A percentile compares a stretch with the other conserved stretches of the same genome.
Conservation (phyloP, 2,888 invertebrate genomes). For the Phaedon cochleariae region DNA sequence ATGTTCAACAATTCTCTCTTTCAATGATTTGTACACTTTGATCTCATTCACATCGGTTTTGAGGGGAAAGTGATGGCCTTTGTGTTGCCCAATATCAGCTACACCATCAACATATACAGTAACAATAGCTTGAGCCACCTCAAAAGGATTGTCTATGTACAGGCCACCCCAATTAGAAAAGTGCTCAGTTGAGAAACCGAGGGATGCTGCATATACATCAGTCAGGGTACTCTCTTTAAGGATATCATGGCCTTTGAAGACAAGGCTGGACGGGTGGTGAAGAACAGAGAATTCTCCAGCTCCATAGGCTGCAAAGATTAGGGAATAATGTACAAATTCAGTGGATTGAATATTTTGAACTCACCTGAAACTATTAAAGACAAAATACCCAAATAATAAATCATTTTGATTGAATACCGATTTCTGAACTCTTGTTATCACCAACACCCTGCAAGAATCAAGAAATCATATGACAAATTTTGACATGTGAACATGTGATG, state of each 20-base stretch:
- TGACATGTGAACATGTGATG: neutral
- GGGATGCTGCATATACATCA: constrained; percentile 76
- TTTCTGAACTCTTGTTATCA: neutral
- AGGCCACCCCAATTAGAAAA: constrained; percentile 76
- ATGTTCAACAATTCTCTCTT: constrained; percentile 68
- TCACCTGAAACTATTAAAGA: constrained; percentile 17
- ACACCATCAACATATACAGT: constrained; percentile 77
- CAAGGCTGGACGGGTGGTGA: constrained; percentile 73
- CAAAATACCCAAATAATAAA: neutral
- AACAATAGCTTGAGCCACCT: constrained; percentile 76
- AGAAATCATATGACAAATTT: constrained; percentile 19
- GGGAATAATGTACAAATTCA: neutral
- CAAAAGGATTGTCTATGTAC: constrained; percentile 74
- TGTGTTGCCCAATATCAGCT: constrained; percentile 64
- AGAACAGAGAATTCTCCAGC: constrained; percentile 75
- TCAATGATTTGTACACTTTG: constrained; percentile 68
- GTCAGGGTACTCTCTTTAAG: constrained; percentile 71
- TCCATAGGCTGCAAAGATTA: constrained; percentile 66
- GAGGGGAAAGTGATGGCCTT: constrained; percentile 68
- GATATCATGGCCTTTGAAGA: constrained; percentile 72
- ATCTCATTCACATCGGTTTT: constrained; percentile 71
- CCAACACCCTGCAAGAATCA: constrained; percentile 12
- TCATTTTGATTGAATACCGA: neutral
- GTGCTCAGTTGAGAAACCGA: constrained; percentile 78
- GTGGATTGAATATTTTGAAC: neutral